Evolutionary conservation across 1,140 invertebrate species (phyloP), one percentile per base, ranked within the genome.

Genomic region (Philotrypesis tridentata): DNA sequence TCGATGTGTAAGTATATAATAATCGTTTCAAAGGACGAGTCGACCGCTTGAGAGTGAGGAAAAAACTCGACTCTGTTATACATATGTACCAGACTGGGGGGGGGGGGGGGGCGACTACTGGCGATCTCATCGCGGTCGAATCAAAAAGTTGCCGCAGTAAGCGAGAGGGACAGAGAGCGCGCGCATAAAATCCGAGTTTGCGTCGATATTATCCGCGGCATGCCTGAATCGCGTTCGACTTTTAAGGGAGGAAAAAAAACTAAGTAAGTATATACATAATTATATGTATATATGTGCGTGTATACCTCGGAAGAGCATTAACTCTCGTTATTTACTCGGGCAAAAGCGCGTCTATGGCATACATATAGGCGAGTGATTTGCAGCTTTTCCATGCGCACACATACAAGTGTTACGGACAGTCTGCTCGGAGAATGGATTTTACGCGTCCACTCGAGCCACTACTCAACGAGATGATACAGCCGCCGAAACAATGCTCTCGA

Each of bases 181-280:
- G 33, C 43, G 77, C 67, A 79, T 79, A 79, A 79, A 79, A 79
- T 79, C 67, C 27, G 67, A 60, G 77, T 71, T 79, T 79, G 67
- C 67, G 71, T 79, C 68, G 60, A 79, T n/a, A n/a, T 79, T 21
- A 11, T 2, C 55, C n/a, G 14, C 2, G 48, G 48, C 40, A 71
- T 79, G 29, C 65, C 76, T 79, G 70, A 79, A 79, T 70, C 43
- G n/a, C 43, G 63, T 37, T 79, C 27, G 33, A 79, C 31, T 11
- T n/a, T n/a, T n/a, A 33, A 31, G 33, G 29, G n/a, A 33, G 0
- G 48, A 33, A 14, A 74, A 60, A 73, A 60, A 61, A 65, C 5
- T 43, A 29, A 61, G 55, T 8, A 21, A 1, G n/a, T 23, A 61
- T 61, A 61, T n/a, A 61, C 55, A n/a, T n/a, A n/a, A n/a, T n/a